Evolutionary conservation across 2,888 invertebrate species (phyloP).

Genomic region (Chymomyza fuscimana): DNA sequence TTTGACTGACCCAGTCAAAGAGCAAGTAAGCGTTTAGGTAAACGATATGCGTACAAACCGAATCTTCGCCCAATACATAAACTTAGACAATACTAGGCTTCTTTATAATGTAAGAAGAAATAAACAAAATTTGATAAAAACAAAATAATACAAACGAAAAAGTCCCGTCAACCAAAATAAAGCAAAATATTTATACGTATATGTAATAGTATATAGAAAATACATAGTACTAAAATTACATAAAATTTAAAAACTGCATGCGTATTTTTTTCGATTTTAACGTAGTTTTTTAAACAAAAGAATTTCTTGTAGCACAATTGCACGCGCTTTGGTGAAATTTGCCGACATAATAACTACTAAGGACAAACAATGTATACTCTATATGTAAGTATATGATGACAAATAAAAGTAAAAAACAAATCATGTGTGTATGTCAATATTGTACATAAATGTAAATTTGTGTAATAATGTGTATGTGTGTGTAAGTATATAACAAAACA

Average conservation of each 20-base stretch:
- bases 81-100: not conserved
- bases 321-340: not conserved
- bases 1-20: not conserved
- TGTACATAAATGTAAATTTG: not conserved
- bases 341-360: not conserved
- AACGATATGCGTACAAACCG: not conserved
- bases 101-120: constrained; percentile 36
- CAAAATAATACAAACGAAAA: constrained; percentile 67
- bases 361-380: constrained; percentile 6
- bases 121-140: constrained; percentile 61
- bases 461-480: constrained; percentile 20
- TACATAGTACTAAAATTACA: constrained; percentile 69
- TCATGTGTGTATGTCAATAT: constrained; percentile 16
- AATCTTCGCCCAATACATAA: not conserved
- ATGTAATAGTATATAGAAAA: constrained; percentile 48
- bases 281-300: constrained; percentile 16
- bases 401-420: constrained; percentile 28
- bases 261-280: constrained; percentile 57
- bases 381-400: constrained; percentile 28
- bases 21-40: not conserved
- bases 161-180: constrained; percentile 80
- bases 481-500: constrained; percentile 21
- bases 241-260: constrained; percentile 72
- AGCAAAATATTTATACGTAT: constrained; percentile 67
- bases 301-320: too few species aligned